Evolutionary conservation across 2,113 vertebrate species (phyloP).

Genomic region (Salvator merianae): DNA sequence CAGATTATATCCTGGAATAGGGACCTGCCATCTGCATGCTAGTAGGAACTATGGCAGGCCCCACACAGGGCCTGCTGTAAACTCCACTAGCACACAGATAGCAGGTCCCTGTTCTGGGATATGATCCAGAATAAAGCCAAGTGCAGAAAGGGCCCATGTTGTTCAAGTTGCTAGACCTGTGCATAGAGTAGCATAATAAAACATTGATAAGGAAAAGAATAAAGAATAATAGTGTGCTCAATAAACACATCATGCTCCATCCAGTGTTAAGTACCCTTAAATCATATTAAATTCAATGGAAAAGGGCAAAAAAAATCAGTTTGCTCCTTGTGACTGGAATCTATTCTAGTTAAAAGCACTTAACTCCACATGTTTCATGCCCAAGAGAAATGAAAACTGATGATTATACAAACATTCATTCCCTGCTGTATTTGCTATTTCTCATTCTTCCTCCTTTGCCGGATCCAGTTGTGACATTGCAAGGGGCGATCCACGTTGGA

Average conservation of each 20-base stretch:
- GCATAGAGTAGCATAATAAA: too few relatives aligned
- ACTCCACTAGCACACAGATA: too few relatives aligned
- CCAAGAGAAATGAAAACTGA: background rate
- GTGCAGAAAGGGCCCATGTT: too few relatives aligned
- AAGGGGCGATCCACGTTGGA: conserved; percentile 2
- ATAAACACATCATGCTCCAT: background rate
- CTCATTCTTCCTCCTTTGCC: background rate
- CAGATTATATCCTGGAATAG: too few relatives aligned
- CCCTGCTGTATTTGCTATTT: background rate
- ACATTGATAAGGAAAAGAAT: background rate
- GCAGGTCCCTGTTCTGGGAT: too few relatives aligned
- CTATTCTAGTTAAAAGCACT: background rate
- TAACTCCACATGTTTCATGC: background rate
- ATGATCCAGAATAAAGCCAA: too few relatives aligned
- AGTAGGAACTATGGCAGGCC: too few relatives aligned
- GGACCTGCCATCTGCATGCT: too few relatives aligned
- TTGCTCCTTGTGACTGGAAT: background rate
- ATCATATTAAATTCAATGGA: background rate
- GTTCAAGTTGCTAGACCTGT: too few relatives aligned
- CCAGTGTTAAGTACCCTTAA: background rate
- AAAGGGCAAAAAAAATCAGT: background rate
- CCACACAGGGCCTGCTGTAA: too few relatives aligned
- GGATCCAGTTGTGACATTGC: conserved; percentile 33
- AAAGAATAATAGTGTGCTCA: background rate
- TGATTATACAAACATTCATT: background rate